A percentile compares a stretch with the other conserved stretches of the same genome.
phyloP scores from a whole-genome alignment of 2,888 invertebrate species.

The Scotopteryx bipunctaria region DNA sequence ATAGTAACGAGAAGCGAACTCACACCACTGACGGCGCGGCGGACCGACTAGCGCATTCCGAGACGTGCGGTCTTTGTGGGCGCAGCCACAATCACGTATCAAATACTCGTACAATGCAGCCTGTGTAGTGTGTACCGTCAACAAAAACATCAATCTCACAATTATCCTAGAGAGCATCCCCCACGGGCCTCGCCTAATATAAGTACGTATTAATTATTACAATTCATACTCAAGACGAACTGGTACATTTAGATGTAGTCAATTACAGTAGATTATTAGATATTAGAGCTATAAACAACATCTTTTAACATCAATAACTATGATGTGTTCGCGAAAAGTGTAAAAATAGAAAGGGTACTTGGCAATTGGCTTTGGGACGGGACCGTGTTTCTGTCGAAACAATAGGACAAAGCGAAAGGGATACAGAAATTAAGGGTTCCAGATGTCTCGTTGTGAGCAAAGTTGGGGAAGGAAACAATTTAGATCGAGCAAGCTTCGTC shows the following conservation, averaged over 20 bases:
- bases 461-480: constrained; percentile 22
- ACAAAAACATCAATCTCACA: constrained; percentile 9
- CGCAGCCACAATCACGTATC: constrained; percentile 26
- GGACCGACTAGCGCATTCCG: constrained; percentile 6
- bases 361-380: too few relatives aligned
- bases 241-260: not conserved
- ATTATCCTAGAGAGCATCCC: constrained; percentile 1
- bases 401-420: not conserved
- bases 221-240: not conserved
- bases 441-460: constrained; percentile 3
- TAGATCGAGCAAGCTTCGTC: not conserved
- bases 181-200: not conserved
- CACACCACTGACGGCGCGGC: constrained; percentile 2
- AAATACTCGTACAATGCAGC: constrained; percentile 24
- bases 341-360: too few relatives aligned
- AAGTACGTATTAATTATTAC: constrained; percentile 4
- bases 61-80: constrained; percentile 15
- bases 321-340: not conserved
- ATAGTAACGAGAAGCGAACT: constrained; percentile 23
- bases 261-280: constrained; percentile 1
- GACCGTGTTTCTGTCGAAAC: not conserved
- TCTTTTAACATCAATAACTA: too few relatives aligned
- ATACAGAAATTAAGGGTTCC: constrained; percentile 15
- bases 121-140: not conserved
- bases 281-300: constrained; percentile 1